phyloP scores from a whole-genome alignment of 2,113 vertebrate species.

The cattle (Bos taurus) region DNA sequence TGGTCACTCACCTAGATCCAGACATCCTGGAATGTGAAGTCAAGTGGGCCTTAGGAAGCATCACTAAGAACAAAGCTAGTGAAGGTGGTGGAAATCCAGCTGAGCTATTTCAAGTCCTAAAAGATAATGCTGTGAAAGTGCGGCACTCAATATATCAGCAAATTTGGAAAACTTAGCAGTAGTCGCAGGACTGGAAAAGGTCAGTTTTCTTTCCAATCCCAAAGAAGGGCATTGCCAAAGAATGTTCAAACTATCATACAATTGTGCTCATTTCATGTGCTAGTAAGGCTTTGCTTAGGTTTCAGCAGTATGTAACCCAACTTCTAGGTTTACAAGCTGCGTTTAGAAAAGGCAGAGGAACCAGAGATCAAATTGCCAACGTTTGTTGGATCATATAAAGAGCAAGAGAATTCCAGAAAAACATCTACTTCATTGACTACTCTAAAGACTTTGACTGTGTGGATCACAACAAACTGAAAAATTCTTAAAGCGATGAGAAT shows the following conservation, averaged over 20 bases:
- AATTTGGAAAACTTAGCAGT: background rate
- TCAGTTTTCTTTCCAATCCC: background rate
- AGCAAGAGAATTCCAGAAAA: background rate
- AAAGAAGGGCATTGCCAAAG: background rate
- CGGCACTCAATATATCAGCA: background rate
- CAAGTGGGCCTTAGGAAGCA: background rate
- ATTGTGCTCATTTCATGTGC: background rate
- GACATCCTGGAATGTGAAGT: background rate
- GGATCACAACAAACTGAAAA: background rate
- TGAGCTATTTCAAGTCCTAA: background rate
- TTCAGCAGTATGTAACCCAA: background rate
- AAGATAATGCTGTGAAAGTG: background rate
- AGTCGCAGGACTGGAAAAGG: background rate
- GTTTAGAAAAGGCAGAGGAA: background rate
- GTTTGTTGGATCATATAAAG: background rate
- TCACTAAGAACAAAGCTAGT: background rate
- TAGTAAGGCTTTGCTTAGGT: background rate
- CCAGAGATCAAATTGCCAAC: background rate
- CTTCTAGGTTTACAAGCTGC: background rate
- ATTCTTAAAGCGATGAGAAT: background rate
- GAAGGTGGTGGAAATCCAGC: background rate
- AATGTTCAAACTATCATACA: background rate
- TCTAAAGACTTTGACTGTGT: background rate
- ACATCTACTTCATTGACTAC: background rate
- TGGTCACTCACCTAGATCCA: background rate